Evolutionary conservation across 1,140 invertebrate species (phyloP).

Genomic region (Pachyrhynchus sulphureomaculatus): DNA sequence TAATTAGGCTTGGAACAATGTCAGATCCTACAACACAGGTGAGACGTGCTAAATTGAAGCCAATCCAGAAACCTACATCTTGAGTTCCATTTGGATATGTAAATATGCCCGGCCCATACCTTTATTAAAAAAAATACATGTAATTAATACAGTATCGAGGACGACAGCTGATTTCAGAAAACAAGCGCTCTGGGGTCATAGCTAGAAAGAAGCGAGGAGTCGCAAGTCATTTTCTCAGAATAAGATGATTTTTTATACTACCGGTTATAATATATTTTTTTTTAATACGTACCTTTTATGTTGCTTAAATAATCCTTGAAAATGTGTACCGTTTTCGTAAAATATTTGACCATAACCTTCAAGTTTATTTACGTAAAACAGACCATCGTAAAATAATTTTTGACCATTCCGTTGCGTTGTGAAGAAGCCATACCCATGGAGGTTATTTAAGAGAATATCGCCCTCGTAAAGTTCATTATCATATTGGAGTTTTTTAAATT

Average conservation of each 20-base stretch:
- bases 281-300: no score
- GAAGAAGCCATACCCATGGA: conserved; percentile 55
- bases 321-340: conserved; percentile 51
- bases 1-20: conserved; percentile 33
- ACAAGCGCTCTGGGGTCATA: no score
- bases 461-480: conserved; percentile 45
- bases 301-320: conserved; percentile 52
- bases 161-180: no score
- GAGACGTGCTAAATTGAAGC: conserved; percentile 50
- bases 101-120: conserved; percentile 57
- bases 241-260: no score
- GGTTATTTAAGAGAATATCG: conserved; percentile 47
- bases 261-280: no score
- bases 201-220: no score
- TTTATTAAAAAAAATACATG: no score
- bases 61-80: conserved; percentile 57
- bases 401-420: conserved; percentile 42
- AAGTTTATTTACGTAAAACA: conserved; percentile 54
- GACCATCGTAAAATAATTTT: conserved; percentile 52
- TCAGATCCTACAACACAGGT: conserved; percentile 23
- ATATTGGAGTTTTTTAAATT: conserved; percentile 35
- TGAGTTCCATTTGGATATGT: conserved; percentile 48
- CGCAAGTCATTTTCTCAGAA: no score
- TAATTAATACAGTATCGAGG: no score
- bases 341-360: conserved; percentile 56